These are phyloP conservation scores for Gortyna flavago DNA, from an alignment of 2,888 invertebrate genomes.

Conservation along the genomic window DNA sequence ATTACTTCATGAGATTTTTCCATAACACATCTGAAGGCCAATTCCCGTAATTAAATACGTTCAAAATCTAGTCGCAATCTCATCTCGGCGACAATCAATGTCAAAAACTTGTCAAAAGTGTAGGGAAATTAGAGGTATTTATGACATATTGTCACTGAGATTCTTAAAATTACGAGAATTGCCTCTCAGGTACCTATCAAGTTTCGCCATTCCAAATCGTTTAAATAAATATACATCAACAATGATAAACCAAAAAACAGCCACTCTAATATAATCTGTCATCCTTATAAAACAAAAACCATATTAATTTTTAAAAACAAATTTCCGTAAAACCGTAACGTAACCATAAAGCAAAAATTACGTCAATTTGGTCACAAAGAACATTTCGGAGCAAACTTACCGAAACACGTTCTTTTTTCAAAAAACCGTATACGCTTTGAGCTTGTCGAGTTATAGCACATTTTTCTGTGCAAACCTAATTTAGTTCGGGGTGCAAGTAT, in stretches of 20 bases:
- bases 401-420: constrained; percentile 33
- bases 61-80: too few species aligned
- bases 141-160: too few species aligned
- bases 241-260: not conserved
- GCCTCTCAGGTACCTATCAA: not conserved
- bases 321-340: not conserved
- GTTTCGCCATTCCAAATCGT: not conserved
- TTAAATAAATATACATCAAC: not conserved
- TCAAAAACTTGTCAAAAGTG: too few species aligned
- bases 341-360: constrained; percentile 31
- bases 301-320: constrained; percentile 9
- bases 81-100: too few species aligned
- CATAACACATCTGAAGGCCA: not conserved
- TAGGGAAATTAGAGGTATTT: too few species aligned
- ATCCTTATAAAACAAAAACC: not conserved
- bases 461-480: constrained; percentile 55
- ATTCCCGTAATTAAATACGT: too few species aligned
- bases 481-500: constrained; percentile 51
- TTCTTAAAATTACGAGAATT: too few species aligned
- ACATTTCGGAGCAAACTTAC: constrained; percentile 43
- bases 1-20: constrained; percentile 1
- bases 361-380: constrained; percentile 49
- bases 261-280: not conserved
- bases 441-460: constrained; percentile 27
- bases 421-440: constrained; percentile 32